Conservation (phyloP, 2,113 vertebrate genomes). For the Agapornis roseicollis region DNA sequence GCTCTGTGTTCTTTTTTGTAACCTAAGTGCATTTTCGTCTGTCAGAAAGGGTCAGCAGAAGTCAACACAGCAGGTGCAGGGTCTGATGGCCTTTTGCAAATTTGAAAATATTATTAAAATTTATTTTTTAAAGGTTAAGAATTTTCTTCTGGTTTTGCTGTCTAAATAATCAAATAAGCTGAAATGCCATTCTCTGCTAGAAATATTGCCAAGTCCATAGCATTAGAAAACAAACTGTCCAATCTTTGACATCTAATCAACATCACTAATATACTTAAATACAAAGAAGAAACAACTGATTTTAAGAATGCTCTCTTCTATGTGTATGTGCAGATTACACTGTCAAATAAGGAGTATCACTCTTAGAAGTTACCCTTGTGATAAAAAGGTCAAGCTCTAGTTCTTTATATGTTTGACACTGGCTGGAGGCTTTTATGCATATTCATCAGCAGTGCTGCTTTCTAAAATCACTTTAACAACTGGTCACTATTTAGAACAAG, state of each 20-base stretch:
- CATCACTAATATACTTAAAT: not conserved
- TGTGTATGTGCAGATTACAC: not conserved
- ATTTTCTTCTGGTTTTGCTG: not conserved
- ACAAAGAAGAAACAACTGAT: not conserved
- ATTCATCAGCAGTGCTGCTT: not conserved
- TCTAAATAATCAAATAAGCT: constrained; percentile 14
- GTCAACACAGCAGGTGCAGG: not conserved
- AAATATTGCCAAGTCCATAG: constrained; percentile 2
- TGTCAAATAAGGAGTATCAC: not conserved
- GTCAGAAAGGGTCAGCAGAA: not conserved
- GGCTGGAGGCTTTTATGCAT: not conserved
- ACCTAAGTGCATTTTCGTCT: not conserved
- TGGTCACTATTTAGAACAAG: not conserved
- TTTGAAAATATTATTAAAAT: not conserved
- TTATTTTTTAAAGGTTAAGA: not conserved
- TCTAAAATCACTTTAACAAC: not conserved
- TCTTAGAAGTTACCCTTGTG: not conserved
- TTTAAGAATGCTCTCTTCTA: not conserved
- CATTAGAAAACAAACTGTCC: not conserved
- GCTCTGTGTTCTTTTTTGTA: not conserved
- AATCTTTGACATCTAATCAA: not conserved
- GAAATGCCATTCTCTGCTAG: not conserved
- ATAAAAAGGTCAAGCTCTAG: not conserved
- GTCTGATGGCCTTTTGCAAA: not conserved
- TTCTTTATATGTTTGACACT: not conserved